phyloP scores from a whole-genome alignment of 2,113 vertebrate genomes.

The Phyllostomus hastatus region DNA sequence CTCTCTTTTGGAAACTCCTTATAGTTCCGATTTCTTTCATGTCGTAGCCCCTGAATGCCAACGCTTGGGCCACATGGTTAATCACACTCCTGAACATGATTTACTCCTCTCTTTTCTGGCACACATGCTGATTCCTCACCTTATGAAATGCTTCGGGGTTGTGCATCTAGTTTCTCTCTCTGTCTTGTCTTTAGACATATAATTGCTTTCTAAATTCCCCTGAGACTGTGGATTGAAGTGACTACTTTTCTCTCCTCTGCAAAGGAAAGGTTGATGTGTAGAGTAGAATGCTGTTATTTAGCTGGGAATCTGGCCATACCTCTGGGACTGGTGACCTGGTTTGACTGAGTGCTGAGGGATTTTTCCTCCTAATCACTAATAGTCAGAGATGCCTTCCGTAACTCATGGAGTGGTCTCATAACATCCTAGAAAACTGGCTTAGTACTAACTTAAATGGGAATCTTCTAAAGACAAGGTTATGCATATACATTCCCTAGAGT shows the following conservation, averaged over 20 bases:
- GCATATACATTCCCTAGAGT: background rate
- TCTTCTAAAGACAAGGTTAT: background rate
- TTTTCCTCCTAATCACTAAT: background rate
- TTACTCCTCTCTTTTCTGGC: background rate
- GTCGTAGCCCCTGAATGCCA: background rate
- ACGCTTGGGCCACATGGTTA: background rate
- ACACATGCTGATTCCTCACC: background rate
- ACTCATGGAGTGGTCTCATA: background rate
- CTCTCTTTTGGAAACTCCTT: slow-evolving; percentile 40
- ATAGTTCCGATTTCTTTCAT: background rate
- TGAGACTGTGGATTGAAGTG: background rate
- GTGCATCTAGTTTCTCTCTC: background rate
- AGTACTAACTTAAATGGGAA: background rate
- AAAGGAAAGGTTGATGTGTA: background rate
- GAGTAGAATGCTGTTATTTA: background rate
- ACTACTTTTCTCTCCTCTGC: background rate
- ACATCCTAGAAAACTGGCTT: background rate
- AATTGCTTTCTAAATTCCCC: background rate
- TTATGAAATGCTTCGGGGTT: background rate
- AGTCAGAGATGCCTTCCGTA: background rate
- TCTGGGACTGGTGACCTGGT: background rate
- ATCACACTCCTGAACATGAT: background rate
- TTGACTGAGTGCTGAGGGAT: background rate
- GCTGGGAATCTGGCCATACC: background rate
- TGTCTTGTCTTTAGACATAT: background rate